Base-by-base conservation (phyloP, 2,113 vertebrate species). In the Heterotis niloticus region DNA sequence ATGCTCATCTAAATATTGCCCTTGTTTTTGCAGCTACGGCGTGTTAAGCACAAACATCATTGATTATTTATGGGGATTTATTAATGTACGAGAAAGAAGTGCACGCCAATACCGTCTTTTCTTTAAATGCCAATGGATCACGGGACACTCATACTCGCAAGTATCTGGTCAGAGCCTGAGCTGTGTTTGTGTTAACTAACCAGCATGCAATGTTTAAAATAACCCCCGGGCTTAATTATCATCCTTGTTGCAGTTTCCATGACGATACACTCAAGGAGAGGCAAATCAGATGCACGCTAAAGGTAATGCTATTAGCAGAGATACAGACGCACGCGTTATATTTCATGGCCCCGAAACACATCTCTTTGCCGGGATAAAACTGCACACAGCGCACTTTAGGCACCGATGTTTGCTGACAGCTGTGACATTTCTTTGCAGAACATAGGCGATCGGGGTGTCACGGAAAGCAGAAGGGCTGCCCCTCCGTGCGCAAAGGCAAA, bases 141-240 rank as follows among this genome's bases (percentile, higher is more conserved):
- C 51, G 11, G 18, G 60, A 17, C 44, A 23, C n/a, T 44, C 3
- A 44, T 44, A 44, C 34, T 44, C 2, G 34, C 34, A 20, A 71
- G 69, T 71, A 20, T 26, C 29, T 71, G 60, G 59, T 24, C 62
- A 24, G 75, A 7, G 17, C 64, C 5, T 66, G 64, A 66, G 24
- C 34, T 52, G 34, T 62, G 34, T 76, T 64, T 76, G 75, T 52
- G 20, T 75, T 60, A 75, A 75, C 29, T 76, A 76, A 17, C 24
- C 28, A 11, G 24, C 11, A 13, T 29, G 0, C 10, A 51, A 57
- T 12, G 18, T 13, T 75, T 75, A 75, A 75, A 75, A 75, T 26
- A 75, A 29, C 54, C 57, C 73, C 54, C 26, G 4, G 24, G 57
- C 12, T 52, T 76, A 64, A 76, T 64, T 51, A 54, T 9, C n/a